Percentiles rank a stretch among this genome's conserved stretches.
Evolutionary conservation across 2,888 invertebrate genomes (phyloP).

Genomic region (Luperina testacea): DNA sequence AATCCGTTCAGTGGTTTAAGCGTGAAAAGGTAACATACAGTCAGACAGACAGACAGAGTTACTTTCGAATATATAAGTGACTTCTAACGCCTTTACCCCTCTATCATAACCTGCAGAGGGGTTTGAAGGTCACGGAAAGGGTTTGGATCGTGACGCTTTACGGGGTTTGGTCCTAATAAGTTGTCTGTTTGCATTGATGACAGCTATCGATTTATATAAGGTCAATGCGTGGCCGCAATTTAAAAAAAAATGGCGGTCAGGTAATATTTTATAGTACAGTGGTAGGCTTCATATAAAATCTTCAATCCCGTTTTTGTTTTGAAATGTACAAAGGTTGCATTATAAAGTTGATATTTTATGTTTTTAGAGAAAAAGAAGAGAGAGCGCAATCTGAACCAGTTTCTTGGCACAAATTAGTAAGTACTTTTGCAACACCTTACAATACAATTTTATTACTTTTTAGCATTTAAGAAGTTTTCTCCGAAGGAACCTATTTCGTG

Average conservation of each 20-base stretch:
- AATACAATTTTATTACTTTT: background rate
- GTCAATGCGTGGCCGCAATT: no score
- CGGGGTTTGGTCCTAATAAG: no score
- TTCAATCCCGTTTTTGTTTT: background rate
- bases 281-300: background rate
- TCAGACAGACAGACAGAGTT: no score
- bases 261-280: no score
- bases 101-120: background rate
- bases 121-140: no score
- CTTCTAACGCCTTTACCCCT: background rate
- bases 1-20: no score
- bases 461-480: background rate
- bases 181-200: no score
- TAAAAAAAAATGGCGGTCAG: no score
- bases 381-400: constrained; percentile 67
- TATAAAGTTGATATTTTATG: constrained; percentile 11
- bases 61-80: background rate
- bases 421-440: constrained; percentile 62
- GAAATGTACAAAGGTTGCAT: background rate
- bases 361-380: constrained; percentile 78
- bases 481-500: background rate
- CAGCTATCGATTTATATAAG: no score
- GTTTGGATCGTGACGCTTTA: no score
- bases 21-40: no score
- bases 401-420: constrained; percentile 80